phyloP scores from a whole-genome alignment of 53 echinoderm and acorn worm species.

The Stichopus horrens region DNA sequence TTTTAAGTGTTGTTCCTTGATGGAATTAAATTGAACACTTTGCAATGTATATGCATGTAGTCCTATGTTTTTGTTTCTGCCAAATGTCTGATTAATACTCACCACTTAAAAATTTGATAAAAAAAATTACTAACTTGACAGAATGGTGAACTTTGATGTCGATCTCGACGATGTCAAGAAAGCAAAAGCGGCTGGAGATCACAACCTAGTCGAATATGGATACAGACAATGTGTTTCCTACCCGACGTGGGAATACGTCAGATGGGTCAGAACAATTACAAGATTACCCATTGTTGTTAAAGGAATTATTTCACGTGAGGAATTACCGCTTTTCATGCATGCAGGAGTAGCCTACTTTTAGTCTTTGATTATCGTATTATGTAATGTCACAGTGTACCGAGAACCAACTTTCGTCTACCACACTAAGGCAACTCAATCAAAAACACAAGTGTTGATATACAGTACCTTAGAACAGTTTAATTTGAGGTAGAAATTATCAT shows the following conservation, averaged over 20 bases:
- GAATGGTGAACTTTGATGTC: slow-evolving; percentile 27
- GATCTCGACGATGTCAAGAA: slow-evolving; percentile 16
- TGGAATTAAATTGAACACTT: too few species aligned
- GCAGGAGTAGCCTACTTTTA: background rate
- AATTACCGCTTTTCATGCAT: background rate
- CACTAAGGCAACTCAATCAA: too few species aligned
- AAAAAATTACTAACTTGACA: background rate
- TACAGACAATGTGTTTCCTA: background rate
- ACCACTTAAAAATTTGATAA: too few species aligned
- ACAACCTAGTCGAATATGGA: slow-evolving; percentile 15
- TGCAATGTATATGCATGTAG: too few species aligned
- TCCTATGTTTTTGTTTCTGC: too few species aligned
- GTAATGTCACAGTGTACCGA: too few species aligned
- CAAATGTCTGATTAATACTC: too few species aligned
- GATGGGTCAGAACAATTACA: slow-evolving; percentile 40
- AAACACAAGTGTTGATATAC: too few species aligned
- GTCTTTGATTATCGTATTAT: background rate
- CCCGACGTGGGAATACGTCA: slow-evolving; percentile 52
- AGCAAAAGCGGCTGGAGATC: slow-evolving; percentile 25
- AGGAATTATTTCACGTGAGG: slow-evolving; percentile 55
- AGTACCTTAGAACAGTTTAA: too few species aligned
- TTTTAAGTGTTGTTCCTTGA: too few species aligned
- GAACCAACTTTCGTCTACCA: too few species aligned
- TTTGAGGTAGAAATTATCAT: too few species aligned
- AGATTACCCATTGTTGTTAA: slow-evolving; percentile 49